Evolutionary conservation across 1,140 invertebrate species (phyloP), one percentile per base, ranked within the genome.

Genomic region (Drosophila insularis): DNA sequence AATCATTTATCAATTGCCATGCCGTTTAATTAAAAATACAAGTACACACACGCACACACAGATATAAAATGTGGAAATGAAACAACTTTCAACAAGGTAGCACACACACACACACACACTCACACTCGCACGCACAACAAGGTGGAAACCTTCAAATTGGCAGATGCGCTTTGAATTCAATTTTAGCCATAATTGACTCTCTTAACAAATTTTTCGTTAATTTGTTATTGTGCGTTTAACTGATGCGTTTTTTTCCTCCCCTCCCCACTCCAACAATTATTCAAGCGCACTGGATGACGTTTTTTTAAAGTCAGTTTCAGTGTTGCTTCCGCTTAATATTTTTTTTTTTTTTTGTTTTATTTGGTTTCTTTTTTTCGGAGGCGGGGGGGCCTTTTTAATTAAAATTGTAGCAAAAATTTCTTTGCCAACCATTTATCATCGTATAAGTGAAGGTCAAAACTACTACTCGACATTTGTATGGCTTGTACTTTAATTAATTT

Each of bases 331-430:
- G 79, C 68, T 62, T 81, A 40, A 70, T 50, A 50, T 60, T 50
- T 65, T 59, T 80, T 65, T 54, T n/a, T 62, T 53, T 50, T 68
- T 55, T 54, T 5, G 27, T 39, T 77, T 72, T 62, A 17, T 43
- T 39, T 58, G 19, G 56, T 46, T 62, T 56, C 32, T 63, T 72
- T 59, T 70, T 19, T 50, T 66, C 35, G 43, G 76, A 68, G 68
- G 75, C 67, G 21, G 43, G 50, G 14, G 61, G 56, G 27, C 32
- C 66, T 69, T 81, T 66, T 81, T 66, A 81, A 80, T 80, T 80
- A 69, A 81, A 81, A 81, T 81, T 81, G 79, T 81, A 81, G 79
- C 79, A 78, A 81, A 74, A 81, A 81, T 81, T 81, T 81, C 79
- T 78, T 68, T 61, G 72, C 46, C 70, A 65, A 81, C 68, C 79